These are phyloP conservation scores for Euglossa dilemma DNA, from an alignment of 1,140 invertebrate genomes.

Conservation along the genomic window DNA sequence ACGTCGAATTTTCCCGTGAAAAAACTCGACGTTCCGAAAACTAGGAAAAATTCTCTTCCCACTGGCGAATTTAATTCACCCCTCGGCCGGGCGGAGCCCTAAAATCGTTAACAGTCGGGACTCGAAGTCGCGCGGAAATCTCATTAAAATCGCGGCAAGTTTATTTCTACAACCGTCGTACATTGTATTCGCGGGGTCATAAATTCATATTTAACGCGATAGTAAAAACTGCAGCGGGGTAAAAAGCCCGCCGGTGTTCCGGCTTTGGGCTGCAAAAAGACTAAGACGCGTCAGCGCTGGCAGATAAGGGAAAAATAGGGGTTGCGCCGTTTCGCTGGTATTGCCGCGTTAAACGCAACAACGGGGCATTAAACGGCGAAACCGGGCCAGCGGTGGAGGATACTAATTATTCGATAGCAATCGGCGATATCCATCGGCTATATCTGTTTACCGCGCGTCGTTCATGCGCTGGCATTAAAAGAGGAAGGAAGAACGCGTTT, in stretches of 20 bases:
- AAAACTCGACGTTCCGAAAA: no score
- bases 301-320: constrained; percentile 6
- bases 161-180: neutral
- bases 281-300: constrained; percentile 3
- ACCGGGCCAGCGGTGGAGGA: neutral
- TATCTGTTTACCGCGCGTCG: neutral
- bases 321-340: neutral
- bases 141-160: constrained; percentile 3
- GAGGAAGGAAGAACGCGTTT: constrained; percentile 35
- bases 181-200: constrained; percentile 3
- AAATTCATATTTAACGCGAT: constrained; percentile 39
- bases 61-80: no score
- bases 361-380: neutral
- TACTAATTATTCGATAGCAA: constrained; percentile 35
- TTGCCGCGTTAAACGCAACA: neutral
- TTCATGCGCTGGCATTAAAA: neutral
- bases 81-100: no score
- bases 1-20: neutral
- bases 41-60: no score
- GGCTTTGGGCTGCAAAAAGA: constrained; percentile 7
- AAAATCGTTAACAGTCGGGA: neutral
- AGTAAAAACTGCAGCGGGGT: neutral
- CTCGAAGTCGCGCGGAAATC: neutral
- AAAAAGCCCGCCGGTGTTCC: neutral
- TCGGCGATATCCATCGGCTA: constrained; percentile 6